Evolutionary conservation across 2,888 invertebrate species (phyloP), one percentile per base, ranked within the genome.

Genomic region (Cordilura impudica): DNA sequence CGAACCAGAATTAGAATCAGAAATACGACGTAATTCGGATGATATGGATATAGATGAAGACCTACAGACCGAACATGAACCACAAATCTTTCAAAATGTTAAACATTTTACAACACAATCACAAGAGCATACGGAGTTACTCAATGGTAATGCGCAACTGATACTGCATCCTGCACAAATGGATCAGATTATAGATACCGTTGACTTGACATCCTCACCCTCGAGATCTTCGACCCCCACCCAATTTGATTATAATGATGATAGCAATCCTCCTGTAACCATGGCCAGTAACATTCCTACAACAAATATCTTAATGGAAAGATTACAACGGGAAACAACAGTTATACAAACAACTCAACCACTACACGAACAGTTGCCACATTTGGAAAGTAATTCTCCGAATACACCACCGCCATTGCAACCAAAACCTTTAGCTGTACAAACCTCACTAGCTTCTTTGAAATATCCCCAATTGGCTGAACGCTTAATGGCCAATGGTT

Each of bases 31-130:
- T 58, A 84, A 87, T 73, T 89, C 89, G 1, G 89, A 89, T 54
- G 88, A 88, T 61, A 88, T 88, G 88, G 89, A 89, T 45, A 88
- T 88, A 29, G 89, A 88, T 76, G 88, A 87, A 75, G 84, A 86
- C 8, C 63, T 88, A 19, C 84, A 86, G 49, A 82, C 84, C 47
- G 85, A 85, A 78, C 88, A 89, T 71, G 87, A 87, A 82, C 89
- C 88, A 0, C 84, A 88, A 80, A 85, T 87, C 14, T 88, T 88
- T 79, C 87, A 89, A 76, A 89, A 88, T 81, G 82, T 87, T 12
- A 83, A 84, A 31, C 78, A 83, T 5, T 82, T 81, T 31, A 43
- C 63, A 39, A 26, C 49, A 71, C 18, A 31, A 31, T 63, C 18
- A 5, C 45, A 58, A 6, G 61, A 65, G 2, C 4, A 63, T 8